Percentiles rank a stretch among this genome's conserved stretches.
Conservation (phyloP, 2,888 invertebrate species). For the Caradrina clavipalpis region DNA sequence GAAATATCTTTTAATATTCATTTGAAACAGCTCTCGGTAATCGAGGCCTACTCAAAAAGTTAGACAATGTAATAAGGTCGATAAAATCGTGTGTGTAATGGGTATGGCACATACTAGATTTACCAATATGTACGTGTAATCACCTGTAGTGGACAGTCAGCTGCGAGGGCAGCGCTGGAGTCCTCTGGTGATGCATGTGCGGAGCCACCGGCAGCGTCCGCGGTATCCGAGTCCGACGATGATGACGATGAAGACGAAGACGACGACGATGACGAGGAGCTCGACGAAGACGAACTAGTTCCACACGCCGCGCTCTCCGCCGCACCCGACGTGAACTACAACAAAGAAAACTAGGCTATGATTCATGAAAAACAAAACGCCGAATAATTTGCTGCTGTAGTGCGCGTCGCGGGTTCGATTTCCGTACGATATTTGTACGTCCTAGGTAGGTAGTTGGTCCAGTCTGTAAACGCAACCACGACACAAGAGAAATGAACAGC, state of each 20-base stretch:
- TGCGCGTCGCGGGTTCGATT: no score
- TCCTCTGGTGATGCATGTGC: slow-evolving; percentile 86
- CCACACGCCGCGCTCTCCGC: slow-evolving; percentile 83
- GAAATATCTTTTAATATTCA: slow-evolving; percentile 13
- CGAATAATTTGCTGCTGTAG: no score
- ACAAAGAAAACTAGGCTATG: slow-evolving; percentile 31
- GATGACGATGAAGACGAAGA: slow-evolving; percentile 88
- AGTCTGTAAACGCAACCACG: no score
- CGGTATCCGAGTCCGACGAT: slow-evolving; percentile 86
- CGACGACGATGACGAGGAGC: slow-evolving; percentile 84
- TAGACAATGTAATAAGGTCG: neutral
- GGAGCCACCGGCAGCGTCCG: slow-evolving; percentile 84
- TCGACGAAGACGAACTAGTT: slow-evolving; percentile 86
- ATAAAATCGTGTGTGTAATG: neutral
- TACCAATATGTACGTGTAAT: slow-evolving; percentile 57
- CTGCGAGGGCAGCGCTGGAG: slow-evolving; percentile 90
- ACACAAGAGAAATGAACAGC: no score
- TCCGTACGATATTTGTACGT: no score
- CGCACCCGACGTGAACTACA: slow-evolving; percentile 83
- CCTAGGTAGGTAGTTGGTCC: no score
- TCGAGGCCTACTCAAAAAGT: neutral
- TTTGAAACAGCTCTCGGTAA: neutral
- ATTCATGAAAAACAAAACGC: neutral
- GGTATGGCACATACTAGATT: neutral
- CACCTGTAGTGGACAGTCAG: slow-evolving; percentile 91